A percentile compares a stretch with the other conserved stretches of the same genome.
Evolutionary conservation across 2,113 vertebrate genomes (phyloP).

Genomic region (Etheostoma spectabile): DNA sequence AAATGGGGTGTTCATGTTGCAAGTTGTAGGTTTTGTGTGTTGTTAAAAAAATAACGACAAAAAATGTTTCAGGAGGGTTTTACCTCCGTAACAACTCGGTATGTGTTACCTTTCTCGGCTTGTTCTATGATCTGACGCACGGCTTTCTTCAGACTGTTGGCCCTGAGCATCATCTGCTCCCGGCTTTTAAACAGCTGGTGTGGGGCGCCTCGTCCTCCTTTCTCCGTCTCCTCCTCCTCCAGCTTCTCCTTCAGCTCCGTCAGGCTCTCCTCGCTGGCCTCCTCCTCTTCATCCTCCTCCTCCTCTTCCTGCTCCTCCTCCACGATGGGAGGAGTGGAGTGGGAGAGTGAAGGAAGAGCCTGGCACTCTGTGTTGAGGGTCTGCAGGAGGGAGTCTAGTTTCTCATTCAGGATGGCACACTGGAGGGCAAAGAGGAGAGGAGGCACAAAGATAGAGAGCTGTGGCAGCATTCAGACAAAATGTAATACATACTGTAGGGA

Average conservation of each 20-base stretch:
- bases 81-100: not conserved
- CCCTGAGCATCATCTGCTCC: conserved; percentile 93
- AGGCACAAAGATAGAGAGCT: not conserved
- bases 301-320: conserved; percentile 90
- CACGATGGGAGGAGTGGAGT: conserved; percentile 85
- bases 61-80: not conserved
- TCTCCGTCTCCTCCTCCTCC: conserved; percentile 85
- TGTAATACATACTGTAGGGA: not conserved
- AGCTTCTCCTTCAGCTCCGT: conserved; percentile 91
- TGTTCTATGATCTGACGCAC: conserved; percentile 97
- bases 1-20: too few relatives aligned
- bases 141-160: conserved; percentile 98
- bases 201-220: conserved; percentile 79
- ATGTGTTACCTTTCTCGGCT: conserved; percentile 90
- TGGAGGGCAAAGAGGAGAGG: conserved; percentile 62
- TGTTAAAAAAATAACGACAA: too few relatives aligned
- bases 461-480: conserved; percentile 12
- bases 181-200: conserved; percentile 88
- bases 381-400: conserved; percentile 94
- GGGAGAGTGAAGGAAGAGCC: conserved; percentile 76
- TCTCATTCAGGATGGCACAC: conserved; percentile 95
- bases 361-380: conserved; percentile 90
- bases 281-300: conserved; percentile 83
- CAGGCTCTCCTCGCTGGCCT: conserved; percentile 92
- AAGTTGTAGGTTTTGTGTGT: too few relatives aligned